phyloP scores from a whole-genome alignment of 2,888 invertebrate species.

The Phytoseiulus persimilis region DNA sequence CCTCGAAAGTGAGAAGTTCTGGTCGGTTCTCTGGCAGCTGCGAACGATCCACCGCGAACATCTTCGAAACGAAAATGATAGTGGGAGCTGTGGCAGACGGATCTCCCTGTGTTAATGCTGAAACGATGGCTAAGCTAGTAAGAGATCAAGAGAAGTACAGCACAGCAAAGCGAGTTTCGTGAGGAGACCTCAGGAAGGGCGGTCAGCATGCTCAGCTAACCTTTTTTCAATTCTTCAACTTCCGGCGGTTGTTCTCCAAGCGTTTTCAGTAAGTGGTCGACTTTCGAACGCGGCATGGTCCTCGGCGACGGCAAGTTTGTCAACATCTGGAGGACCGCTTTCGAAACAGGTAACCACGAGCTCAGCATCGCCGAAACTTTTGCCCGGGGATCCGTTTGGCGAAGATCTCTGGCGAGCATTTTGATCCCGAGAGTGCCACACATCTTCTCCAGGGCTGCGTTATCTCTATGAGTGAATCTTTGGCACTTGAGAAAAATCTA shows the following conservation, averaged over 20 bases:
- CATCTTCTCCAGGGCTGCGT: slow-evolving; percentile 52
- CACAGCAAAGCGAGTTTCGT: no score
- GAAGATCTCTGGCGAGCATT: slow-evolving; percentile 65
- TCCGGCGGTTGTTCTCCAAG: slow-evolving; percentile 56
- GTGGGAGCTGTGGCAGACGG: slow-evolving; percentile 59
- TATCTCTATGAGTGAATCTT: slow-evolving; percentile 49
- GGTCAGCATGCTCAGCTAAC: slow-evolving; percentile 52
- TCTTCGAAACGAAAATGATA: slow-evolving; percentile 75
- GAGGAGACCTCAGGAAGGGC: no score
- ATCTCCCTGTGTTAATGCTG: slow-evolving; percentile 57
- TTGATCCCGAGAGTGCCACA: slow-evolving; percentile 61
- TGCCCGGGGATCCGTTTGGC: slow-evolving; percentile 66
- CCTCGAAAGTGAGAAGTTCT: slow-evolving; percentile 65
- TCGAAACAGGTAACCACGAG: slow-evolving; percentile 81
- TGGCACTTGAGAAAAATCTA: no score
- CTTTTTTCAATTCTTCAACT: slow-evolving; percentile 63
- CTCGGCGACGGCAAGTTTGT: slow-evolving; percentile 65
- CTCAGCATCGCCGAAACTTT: slow-evolving; percentile 72
- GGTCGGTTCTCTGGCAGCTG: slow-evolving; percentile 67
- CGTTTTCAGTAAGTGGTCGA: slow-evolving; percentile 57
- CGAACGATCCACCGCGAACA: slow-evolving; percentile 70
- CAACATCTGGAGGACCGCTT: slow-evolving; percentile 60
- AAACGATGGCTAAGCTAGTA: slow-evolving; percentile 28
- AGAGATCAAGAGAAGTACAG: no score
- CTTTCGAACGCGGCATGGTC: slow-evolving; percentile 64